Evolutionary conservation across 2,888 invertebrate genomes (phyloP).

Genomic region (Copidosoma aretas): DNA sequence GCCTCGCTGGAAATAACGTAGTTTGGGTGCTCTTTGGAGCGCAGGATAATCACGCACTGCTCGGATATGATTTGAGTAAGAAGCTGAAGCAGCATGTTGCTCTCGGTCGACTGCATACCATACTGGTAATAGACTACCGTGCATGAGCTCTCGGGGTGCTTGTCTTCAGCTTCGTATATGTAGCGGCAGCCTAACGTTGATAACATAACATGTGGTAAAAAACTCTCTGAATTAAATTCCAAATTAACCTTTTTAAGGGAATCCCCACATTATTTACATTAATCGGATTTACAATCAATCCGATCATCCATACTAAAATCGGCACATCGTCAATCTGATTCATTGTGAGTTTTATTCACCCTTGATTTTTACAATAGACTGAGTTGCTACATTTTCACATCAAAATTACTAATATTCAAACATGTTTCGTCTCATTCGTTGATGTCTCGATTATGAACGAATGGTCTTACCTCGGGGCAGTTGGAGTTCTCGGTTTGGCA

Average conservation of each 20-base stretch:
- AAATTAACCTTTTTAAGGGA: too few species aligned
- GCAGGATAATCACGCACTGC: conserved; percentile 87
- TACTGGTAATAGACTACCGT: conserved; percentile 88
- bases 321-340: too few species aligned
- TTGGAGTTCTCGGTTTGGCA: conserved; percentile 83
- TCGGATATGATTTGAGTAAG: conserved; percentile 88
- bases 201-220: neutral
- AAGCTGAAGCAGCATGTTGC: conserved; percentile 84
- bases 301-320: too few species aligned
- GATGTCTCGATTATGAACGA: neutral
- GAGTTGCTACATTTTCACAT: too few species aligned
- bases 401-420: too few species aligned
- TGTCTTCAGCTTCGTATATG: conserved; percentile 78
- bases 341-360: too few species aligned
- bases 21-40: conserved; percentile 93
- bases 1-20: conserved; percentile 94
- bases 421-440: too few species aligned
- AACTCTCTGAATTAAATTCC: neutral
- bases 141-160: conserved; percentile 88
- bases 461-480: conserved; percentile 74
- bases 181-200: conserved; percentile 70
- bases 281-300: too few species aligned
- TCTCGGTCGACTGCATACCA: conserved; percentile 75
- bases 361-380: too few species aligned
- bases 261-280: too few species aligned